These are phyloP conservation scores for Drosophila ustulata DNA, from an alignment of 2,888 invertebrate species.

Conservation along the genomic window DNA sequence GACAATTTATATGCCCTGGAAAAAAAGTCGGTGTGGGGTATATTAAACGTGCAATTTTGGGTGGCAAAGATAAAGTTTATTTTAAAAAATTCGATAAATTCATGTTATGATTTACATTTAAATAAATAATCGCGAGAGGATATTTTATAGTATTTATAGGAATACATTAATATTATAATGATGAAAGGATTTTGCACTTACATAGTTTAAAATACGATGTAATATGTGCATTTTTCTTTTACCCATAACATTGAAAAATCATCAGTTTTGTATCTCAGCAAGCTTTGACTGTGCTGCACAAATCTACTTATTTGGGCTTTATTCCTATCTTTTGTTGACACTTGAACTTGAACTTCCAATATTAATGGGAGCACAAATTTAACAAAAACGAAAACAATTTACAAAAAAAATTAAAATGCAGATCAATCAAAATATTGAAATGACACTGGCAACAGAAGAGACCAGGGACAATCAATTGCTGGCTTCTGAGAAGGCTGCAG, in stretches of 20 bases:
- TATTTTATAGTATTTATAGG: too few species aligned
- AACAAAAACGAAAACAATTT: background rate
- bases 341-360: background rate
- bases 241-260: too few species aligned
- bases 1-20: constrained; percentile 9
- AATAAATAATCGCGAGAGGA: too few species aligned
- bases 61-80: too few species aligned
- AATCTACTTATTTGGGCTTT: background rate
- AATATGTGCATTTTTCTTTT: too few species aligned
- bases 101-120: too few species aligned
- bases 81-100: too few species aligned
- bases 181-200: too few species aligned
- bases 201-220: too few species aligned
- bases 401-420: background rate
- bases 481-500: background rate
- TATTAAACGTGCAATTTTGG: background rate
- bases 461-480: too few species aligned
- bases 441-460: background rate
- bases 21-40: accelerated
- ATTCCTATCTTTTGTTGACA: background rate
- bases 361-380: background rate
- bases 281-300: background rate
- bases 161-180: too few species aligned
- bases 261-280: background rate
- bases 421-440: background rate